Evolutionary conservation across 2,113 vertebrate species (phyloP), one percentile per base, ranked within the genome.

Genomic region (Himantopus leucocephalus): DNA sequence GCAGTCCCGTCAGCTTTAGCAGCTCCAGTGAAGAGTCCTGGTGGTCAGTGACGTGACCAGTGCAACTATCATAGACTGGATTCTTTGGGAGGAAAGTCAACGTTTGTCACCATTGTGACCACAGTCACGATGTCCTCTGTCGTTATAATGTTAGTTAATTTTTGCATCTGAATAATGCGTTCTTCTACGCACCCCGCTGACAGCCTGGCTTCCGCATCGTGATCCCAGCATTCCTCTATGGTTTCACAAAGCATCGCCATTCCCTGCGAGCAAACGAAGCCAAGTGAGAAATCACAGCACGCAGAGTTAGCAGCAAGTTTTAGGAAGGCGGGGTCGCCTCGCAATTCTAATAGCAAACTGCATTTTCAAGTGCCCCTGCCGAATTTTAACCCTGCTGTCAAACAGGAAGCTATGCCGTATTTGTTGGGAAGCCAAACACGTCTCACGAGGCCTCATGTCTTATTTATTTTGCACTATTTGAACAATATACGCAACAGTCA

Each of bases 221-320:
- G 99, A 98, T 99, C 99, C 99, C 99, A 99, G 96, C 99, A 99
- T 92, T 99, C 99, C 98, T 99, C 99, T 90, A 99, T 99, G 3
- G 99, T 99, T 87, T 99, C 99, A 11, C 99, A 99, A 22, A 99
- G 99, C 98, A 99, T 99, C 35, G 99, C 98, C 98, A 99, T 98
- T n/a, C 99, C 99, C 99, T 99, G 93, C 3, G 2, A 35, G 34
- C 48, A 30, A 8, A 55, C 22, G 21, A 2, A 87, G 82, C 22
- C 1, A 7, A 0, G 41, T 20, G 74, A 37, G 23, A 5, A 68
- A 85, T 9, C 6, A 32, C 12, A 4, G 27, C 1, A 30, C 0
- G 1, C 9, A 1, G 20, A 8, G 41, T 4, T 14, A 29, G 48
- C 41, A 20, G 27, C 8, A 9, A 15, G 27, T 6, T 11, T 14